Evolutionary conservation across 2,113 vertebrate genomes (phyloP), one percentile per base, ranked within the genome.

Genomic region (Natator depressus): DNA sequence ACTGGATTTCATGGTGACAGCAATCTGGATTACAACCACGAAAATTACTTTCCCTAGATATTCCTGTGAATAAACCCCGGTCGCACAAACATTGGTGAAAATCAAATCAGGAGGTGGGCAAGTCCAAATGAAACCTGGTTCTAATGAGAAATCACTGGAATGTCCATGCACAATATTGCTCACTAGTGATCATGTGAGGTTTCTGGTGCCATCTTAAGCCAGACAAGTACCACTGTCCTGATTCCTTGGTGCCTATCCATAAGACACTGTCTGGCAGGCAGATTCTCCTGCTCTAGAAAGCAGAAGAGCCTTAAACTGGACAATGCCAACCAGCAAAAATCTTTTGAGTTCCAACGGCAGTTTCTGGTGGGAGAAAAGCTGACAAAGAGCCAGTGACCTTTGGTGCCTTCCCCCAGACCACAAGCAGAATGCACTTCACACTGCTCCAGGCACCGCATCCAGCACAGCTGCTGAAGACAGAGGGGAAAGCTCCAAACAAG

Each of bases 281-380:
- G 65, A 38, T 38, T 22, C n/a, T 72, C 65, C 17, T 19, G 35
- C 38, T 16, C 25, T 47, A 14, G 25, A 78, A 46, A 78, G 75
- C 38, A 47, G 8, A 24, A 47, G 42, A 46, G 46, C 75, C 46
- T 4, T 0, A 3, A 89, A 20, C 14, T 1, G 35, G 84, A 27
- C n/a, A 6, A 7, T 1, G 1, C 0, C 1, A 38, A 72, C 12
- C 13, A 42, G 24, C 25, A 27, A 47, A 78, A 78, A 47, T 4
- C 75, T 27, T 8, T 25, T 38, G 65, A 8, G 12, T 27, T 29
- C 17, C 27, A 47, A 31, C 79, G 35, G 19, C 27, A 31, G 5
- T 6, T 16, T 1, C 78, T 1, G 0, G 5, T 0, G 1, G 9
- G 29, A 54, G 6, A 80, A 59, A 85, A 2, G 5, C 11, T 65